A percentile compares a stretch with the other conserved stretches of the same genome.
Evolutionary conservation across 2,888 invertebrate species (phyloP).

Genomic region (Chironomus riparius): DNA sequence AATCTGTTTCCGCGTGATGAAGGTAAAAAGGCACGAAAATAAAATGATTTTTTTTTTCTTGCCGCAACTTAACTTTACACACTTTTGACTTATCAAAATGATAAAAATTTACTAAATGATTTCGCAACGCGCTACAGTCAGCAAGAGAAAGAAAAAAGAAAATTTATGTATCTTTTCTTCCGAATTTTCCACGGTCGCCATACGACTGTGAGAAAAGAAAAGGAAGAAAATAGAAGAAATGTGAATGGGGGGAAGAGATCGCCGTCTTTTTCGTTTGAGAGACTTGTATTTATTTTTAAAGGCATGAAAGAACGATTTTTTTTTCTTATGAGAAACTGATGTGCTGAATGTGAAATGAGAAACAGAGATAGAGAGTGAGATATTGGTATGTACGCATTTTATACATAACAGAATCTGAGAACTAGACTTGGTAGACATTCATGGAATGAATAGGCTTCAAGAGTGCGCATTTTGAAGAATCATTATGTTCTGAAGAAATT

Average conservation of each 20-base stretch:
- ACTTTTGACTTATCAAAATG: conserved; percentile 20
- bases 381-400: too few species aligned
- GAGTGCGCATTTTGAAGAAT: too few species aligned
- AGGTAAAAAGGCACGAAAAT: too few species aligned
- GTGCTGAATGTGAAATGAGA: not conserved
- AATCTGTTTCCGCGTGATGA: not conserved
- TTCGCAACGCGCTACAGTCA: not conserved
- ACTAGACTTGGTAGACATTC: too few species aligned
- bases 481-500: too few species aligned
- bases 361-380: not conserved
- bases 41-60: too few species aligned
- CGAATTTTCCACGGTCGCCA: not conserved
- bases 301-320: not conserved
- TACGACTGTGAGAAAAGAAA: not conserved
- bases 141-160: not conserved
- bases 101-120: conserved; percentile 18
- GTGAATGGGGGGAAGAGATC: not conserved
- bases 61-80: not conserved
- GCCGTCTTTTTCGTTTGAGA: not conserved
- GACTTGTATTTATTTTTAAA: not conserved
- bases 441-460: too few species aligned
- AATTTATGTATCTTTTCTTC: not conserved
- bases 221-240: too few species aligned
- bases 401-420: too few species aligned
- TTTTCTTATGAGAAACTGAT: too few species aligned